A percentile compares a stretch with the other conserved stretches of the same genome.
These are phyloP conservation scores for Anguilla anguilla DNA, from an alignment of 2,797 vertebrate species.

Conservation along the genomic window DNA sequence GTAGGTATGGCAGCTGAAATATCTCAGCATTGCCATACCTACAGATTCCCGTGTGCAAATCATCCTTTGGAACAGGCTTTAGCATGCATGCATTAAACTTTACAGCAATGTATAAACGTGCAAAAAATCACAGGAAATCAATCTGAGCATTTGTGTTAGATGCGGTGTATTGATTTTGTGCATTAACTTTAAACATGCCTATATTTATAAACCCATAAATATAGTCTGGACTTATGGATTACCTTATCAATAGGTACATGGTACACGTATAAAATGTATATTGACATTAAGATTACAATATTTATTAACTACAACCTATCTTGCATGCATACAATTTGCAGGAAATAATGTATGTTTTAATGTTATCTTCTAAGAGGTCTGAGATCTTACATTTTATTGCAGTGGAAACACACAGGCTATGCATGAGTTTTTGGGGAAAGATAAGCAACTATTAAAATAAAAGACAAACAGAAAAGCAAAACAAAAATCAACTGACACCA, in stretches of 20 bases:
- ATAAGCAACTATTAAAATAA: constrained; percentile 72
- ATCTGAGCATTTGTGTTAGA: background rate
- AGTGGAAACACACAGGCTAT: constrained; percentile 52
- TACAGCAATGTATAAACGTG: background rate
- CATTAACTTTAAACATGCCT: background rate
- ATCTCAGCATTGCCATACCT: background rate
- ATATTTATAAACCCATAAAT: background rate
- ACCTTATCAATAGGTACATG: background rate
- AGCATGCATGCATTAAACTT: background rate
- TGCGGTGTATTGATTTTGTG: background rate
- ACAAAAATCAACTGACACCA: background rate
- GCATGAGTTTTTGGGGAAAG: constrained; percentile 61
- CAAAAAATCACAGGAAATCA: background rate
- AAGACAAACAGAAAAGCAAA: constrained; percentile 25
- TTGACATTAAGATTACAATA: background rate
- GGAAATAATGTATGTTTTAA: background rate
- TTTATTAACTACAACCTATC: background rate
- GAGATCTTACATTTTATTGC: constrained; percentile 56
- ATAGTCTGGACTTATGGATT: background rate
- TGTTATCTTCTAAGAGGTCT: background rate
- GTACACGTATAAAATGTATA: background rate
- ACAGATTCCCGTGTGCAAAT: background rate
- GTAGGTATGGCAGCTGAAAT: background rate
- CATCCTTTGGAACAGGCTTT: background rate
- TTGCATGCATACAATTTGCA: background rate